These are phyloP conservation scores for Drosophila orena DNA, from an alignment of 1,140 invertebrate genomes.

Conservation along the genomic window DNA sequence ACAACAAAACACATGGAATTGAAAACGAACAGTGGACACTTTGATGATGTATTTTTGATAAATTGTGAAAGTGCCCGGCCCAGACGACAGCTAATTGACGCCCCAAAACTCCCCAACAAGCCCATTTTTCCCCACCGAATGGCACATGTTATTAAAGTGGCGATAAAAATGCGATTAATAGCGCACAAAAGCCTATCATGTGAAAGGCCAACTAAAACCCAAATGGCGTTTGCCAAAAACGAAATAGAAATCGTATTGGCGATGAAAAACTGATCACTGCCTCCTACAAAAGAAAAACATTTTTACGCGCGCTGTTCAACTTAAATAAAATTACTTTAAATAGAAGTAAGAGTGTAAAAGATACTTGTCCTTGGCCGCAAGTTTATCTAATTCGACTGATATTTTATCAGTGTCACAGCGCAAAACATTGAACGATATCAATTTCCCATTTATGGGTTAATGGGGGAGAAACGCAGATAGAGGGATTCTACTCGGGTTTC, in stretches of 20 bases:
- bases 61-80: constrained; percentile 69
- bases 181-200: constrained; percentile 40
- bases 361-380: constrained; percentile 16
- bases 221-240: constrained; percentile 5
- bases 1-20: constrained; percentile 47
- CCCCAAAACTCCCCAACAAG: constrained; percentile 31
- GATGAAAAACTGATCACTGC: constrained; percentile 8
- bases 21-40: constrained; percentile 50
- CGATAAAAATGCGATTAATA: constrained; percentile 76
- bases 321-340: constrained; percentile 12
- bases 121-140: constrained; percentile 21
- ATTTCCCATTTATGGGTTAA: constrained; percentile 42
- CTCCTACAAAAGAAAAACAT: constrained; percentile 28
- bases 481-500: constrained; percentile 44
- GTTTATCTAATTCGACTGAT: constrained; percentile 57
- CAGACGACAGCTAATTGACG: constrained; percentile 66
- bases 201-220: constrained; percentile 54
- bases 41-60: constrained; percentile 60
- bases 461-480: constrained; percentile 2
- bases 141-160: constrained; percentile 54
- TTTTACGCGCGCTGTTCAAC: constrained; percentile 32
- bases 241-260: constrained; percentile 24
- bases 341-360: constrained; percentile 30
- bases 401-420: constrained; percentile 51
- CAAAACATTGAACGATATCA: constrained; percentile 35